Evolutionary conservation across 2,888 invertebrate species (phyloP), one percentile per base, ranked within the genome.

Genomic region (Cybosia mesomella): DNA sequence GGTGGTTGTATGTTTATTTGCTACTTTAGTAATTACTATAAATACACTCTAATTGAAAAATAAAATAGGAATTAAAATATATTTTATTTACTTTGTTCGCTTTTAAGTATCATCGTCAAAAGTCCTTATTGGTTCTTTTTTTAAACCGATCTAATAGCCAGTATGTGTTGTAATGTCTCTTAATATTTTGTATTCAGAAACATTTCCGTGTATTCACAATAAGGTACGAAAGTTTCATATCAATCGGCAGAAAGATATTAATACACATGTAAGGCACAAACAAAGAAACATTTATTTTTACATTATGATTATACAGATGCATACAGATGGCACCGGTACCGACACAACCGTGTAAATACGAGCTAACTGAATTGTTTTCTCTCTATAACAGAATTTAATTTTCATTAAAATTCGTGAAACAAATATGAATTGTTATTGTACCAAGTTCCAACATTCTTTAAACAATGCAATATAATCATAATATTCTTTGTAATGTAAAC

Each of bases 381-480:
- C 9, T 18, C 49, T n/a, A 9, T n/a, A n/a, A n/a, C 49, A 49
- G n/a, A 18, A 49, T 49, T 15, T n/a, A n/a, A 49, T 49, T 49
- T 49, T 49, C 49, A 49, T 49, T 8, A 49, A 49, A 49, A 49
- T 49, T 49, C n/a, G 18, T 49, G 49, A n/a, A 18, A 49, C 49
- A 49, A 49, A 49, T n/a, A 49, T n/a, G 49, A 49, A 49, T n/a
- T 49, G 49, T n/a, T 49, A 9, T n/a, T 49, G 49, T 49, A 49
- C 49, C 4, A 49, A 49, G 49, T 49, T 49, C 49, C n/a, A 49
- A 49, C 9, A 49, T 49, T 49, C 49, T 49, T 43, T n/a, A 49
- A n/a, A 49, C 49, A 49, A 49, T 49, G 49, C 49, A 49, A 49
- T 49, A 49, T 49, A 49, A 49, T 49, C 49, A 49, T n/a, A 49